A percentile compares a stretch with the other conserved stretches of the same genome.
phyloP scores from a whole-genome alignment of 2,797 vertebrate genomes.

The Enteromius viviparus region DNA sequence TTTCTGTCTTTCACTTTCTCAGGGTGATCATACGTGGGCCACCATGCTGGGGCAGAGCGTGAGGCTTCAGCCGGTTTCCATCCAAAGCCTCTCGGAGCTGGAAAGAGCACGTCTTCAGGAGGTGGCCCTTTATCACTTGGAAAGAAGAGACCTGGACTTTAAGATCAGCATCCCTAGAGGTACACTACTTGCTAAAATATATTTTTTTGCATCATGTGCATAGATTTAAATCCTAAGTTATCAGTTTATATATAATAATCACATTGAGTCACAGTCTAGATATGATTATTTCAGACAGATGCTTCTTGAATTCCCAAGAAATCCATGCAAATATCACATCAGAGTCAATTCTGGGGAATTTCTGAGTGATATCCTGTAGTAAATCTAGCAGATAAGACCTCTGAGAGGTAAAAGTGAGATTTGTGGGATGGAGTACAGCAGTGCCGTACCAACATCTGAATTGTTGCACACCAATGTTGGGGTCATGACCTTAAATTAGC shows the following conservation, averaged over 20 bases:
- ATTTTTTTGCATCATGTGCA: neutral
- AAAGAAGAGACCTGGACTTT: conserved; percentile 75
- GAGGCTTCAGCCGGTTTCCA: conserved; percentile 79
- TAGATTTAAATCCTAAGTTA: neutral
- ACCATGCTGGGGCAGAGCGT: conserved; percentile 77
- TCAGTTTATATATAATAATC: neutral
- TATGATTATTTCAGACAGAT: conserved; percentile 12
- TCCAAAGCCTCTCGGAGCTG: conserved; percentile 92
- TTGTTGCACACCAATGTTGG: neutral
- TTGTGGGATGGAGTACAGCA: neutral
- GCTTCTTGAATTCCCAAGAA: neutral
- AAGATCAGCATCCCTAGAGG: conserved; percentile 82
- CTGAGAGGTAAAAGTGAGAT: neutral
- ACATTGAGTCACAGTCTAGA: neutral
- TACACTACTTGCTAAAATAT: conserved; percentile 51
- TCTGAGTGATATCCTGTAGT: neutral
- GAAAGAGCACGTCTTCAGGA: conserved; percentile 88
- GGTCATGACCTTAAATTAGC: neutral
- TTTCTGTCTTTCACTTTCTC: conserved; percentile 11
- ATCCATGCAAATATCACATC: neutral
- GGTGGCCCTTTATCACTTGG: conserved; percentile 83
- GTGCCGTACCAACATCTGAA: neutral
- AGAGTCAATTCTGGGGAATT: neutral
- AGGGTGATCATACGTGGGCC: conserved; percentile 73
- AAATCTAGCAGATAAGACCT: neutral